phyloP scores from a whole-genome alignment of 2,888 invertebrate species.

The Drosophila cognata region DNA sequence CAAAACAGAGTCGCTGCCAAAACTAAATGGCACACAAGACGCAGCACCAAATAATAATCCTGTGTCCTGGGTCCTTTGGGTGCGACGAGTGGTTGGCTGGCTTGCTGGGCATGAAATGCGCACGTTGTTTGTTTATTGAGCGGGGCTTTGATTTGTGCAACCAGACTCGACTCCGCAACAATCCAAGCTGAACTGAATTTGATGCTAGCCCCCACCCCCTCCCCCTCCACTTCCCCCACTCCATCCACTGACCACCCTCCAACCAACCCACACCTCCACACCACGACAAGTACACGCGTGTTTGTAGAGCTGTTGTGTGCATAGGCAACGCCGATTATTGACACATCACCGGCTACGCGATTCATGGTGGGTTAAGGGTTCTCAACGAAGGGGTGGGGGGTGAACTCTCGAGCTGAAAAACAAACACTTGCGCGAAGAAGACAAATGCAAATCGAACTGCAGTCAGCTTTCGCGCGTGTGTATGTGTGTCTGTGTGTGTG shows the following conservation, averaged over 20 bases:
- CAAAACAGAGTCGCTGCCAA: conserved; percentile 72
- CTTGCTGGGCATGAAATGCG: conserved; percentile 63
- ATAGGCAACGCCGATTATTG: conserved; percentile 76
- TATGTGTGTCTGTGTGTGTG: not conserved
- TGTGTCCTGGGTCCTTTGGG: conserved; percentile 14
- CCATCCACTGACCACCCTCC: not conserved
- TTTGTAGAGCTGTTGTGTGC: conserved; percentile 73
- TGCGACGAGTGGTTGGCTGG: conserved; percentile 2
- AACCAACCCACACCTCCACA: not conserved
- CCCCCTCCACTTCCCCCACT: not conserved
- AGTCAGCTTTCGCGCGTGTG: conserved; percentile 12
- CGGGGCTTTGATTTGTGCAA: conserved; percentile 72
- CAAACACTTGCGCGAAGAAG: conserved; percentile 49
- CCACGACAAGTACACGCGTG: conserved; percentile 71
- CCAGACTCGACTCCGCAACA: conserved; percentile 30
- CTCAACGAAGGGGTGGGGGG: not conserved
- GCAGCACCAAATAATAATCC: conserved; percentile 38
- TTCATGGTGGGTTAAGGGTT: not conserved
- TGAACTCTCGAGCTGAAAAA: conserved; percentile 35
- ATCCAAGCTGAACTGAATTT: conserved; percentile 48
- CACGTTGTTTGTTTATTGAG: conserved; percentile 77
- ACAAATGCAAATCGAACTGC: conserved; percentile 71
- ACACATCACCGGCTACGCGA: conserved; percentile 66
- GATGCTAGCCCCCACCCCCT: conserved; percentile 19
- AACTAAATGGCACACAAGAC: conserved; percentile 56